These are phyloP conservation scores for Auanema sp. DNA, from an alignment of 2,888 invertebrate species.

Conservation along the genomic window DNA sequence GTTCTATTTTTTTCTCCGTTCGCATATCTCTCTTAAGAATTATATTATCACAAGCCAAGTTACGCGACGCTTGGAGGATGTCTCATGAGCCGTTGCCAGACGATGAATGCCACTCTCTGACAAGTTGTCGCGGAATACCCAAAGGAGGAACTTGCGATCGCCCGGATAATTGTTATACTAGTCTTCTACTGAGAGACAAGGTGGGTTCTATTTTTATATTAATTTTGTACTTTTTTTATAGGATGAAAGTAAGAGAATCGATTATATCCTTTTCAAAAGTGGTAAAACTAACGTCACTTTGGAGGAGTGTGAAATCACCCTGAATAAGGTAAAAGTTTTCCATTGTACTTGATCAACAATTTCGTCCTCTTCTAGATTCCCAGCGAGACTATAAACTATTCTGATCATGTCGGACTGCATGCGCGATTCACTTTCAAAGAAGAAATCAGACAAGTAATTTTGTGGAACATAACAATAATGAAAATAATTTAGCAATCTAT, in stretches of 20 bases:
- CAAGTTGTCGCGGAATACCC: conserved; percentile 27
- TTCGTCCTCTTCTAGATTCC: conserved; percentile 32
- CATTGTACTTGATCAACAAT: too few relatives aligned
- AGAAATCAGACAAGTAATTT: conserved; percentile 29
- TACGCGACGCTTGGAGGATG: conserved; percentile 58
- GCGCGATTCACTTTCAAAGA: conserved; percentile 50
- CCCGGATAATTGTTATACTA: conserved; percentile 81
- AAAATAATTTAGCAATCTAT: conserved; percentile 32
- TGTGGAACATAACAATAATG: conserved; percentile 1
- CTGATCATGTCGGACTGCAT: conserved; percentile 59
- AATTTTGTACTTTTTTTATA: background rate
- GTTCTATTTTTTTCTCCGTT: background rate
- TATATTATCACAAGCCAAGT: conserved; percentile 50
- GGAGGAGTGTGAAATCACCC: conserved; percentile 40
- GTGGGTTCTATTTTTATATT: conserved; percentile 16
- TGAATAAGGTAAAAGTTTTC: conserved; percentile 32
- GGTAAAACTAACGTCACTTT: conserved; percentile 50
- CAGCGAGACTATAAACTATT: conserved; percentile 50
- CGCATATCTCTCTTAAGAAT: conserved; percentile 22
- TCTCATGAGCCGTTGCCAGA: conserved; percentile 22
- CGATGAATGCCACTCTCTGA: conserved; percentile 13
- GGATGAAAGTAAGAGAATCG: conserved; percentile 81
- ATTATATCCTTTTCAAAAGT: conserved; percentile 79
- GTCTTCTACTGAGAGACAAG: conserved; percentile 15
- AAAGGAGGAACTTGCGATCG: conserved; percentile 77